These are phyloP conservation scores for Dendrolimus punctatus DNA, from an alignment of 1,140 invertebrate genomes.

Conservation along the genomic window DNA sequence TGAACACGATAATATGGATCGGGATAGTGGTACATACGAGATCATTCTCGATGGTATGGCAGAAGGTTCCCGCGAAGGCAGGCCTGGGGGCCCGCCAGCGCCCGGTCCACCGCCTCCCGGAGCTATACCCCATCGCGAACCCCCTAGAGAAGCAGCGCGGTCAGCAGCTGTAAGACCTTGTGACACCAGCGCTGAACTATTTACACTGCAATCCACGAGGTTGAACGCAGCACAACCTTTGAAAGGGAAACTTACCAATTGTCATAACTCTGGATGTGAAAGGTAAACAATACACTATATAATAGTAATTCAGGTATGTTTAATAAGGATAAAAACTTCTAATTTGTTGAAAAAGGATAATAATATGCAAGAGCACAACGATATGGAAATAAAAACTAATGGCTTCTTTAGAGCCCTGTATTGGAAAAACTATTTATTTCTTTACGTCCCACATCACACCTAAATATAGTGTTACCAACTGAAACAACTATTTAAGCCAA, in stretches of 20 bases:
- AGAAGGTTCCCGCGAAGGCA: conserved; percentile 16
- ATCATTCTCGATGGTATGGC: conserved; percentile 50
- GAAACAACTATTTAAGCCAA: too few relatives aligned
- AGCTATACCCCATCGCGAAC: conserved; percentile 31
- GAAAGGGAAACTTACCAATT: conserved; percentile 93
- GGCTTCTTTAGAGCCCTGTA: too few relatives aligned
- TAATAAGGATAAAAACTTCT: too few relatives aligned
- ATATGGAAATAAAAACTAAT: too few relatives aligned
- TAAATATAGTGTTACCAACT: too few relatives aligned
- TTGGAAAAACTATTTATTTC: too few relatives aligned
- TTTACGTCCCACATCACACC: too few relatives aligned
- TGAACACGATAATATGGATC: conserved; percentile 61
- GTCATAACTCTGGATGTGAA: conserved; percentile 90
- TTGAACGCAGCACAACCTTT: conserved; percentile 80
- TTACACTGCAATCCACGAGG: conserved; percentile 85
- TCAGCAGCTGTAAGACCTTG: conserved; percentile 80
- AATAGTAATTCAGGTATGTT: too few relatives aligned
- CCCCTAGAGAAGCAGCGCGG: conserved; percentile 62
- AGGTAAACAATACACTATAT: conserved; percentile 79
- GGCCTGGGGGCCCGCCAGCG: conserved; percentile 12
- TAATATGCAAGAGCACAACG: too few relatives aligned
- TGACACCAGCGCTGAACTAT: conserved; percentile 90
- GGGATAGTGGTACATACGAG: conserved; percentile 54
- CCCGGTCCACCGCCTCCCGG: conserved; percentile 4
- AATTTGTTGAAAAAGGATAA: too few relatives aligned